Conservation (phyloP, 2,888 invertebrate species). For the Lithophane ornitopus region DNA sequence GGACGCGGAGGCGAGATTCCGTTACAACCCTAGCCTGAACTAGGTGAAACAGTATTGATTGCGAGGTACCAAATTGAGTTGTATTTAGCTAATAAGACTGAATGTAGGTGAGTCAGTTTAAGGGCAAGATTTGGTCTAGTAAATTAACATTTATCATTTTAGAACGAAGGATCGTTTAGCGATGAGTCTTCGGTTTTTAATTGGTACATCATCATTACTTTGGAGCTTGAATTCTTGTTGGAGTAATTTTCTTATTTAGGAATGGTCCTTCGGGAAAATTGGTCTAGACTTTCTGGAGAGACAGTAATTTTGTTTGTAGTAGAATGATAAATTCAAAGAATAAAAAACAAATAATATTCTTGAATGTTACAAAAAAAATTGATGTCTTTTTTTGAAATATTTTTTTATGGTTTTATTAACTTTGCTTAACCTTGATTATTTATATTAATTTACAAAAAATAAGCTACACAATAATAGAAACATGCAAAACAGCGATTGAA, state of each 20-base stretch:
- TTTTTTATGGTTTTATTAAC: not conserved
- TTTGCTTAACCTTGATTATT: not conserved
- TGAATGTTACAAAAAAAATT: not conserved
- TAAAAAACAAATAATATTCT: not conserved
- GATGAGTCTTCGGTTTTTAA: conserved; percentile 39
- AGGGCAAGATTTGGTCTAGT: conserved; percentile 12
- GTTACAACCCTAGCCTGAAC: conserved; percentile 38
- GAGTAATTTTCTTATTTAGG: conserved; percentile 11
- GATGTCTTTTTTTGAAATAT: too few relatives aligned
- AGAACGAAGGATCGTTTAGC: conserved; percentile 2
- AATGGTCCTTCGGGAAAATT: not conserved
- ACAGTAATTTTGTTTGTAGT: not conserved
- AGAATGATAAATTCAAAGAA: not conserved
- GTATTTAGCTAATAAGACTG: conserved; percentile 60
- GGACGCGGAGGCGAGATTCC: not conserved
- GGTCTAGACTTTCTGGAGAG: not conserved
- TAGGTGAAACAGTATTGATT: conserved; percentile 74
- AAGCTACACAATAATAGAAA: too few relatives aligned
- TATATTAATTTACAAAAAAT: too few relatives aligned
- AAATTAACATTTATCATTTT: conserved; percentile 22
- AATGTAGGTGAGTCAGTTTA: conserved; percentile 46
- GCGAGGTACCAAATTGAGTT: conserved; percentile 67
- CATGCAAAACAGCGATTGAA: not conserved
- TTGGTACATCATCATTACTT: conserved; percentile 43
- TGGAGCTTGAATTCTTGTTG: conserved; percentile 12